Conservation (phyloP, 2,888 invertebrate species). For the Eumacrocentrus americanus region DNA sequence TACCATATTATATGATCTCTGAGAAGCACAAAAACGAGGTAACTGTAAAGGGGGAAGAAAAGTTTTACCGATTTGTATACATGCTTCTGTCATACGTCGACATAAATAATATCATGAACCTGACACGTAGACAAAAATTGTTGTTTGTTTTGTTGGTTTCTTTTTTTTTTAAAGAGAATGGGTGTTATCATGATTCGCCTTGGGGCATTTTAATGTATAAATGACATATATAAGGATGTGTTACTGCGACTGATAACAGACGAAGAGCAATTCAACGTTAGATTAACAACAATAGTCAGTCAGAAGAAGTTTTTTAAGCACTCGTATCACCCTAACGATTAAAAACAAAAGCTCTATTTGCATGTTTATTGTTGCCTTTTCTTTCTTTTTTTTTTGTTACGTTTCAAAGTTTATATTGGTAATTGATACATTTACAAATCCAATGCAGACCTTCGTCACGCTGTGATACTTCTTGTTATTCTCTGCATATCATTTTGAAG, state of each 20-base stretch:
- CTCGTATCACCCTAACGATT: neutral
- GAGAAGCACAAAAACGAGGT: constrained; percentile 55
- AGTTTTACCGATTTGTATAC: constrained; percentile 54
- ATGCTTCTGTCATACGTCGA: constrained; percentile 52
- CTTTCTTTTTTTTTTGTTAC: neutral
- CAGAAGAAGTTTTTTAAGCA: neutral
- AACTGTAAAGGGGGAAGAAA: constrained; percentile 34
- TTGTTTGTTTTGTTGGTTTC: neutral
- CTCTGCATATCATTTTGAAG: constrained; percentile 29
- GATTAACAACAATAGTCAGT: constrained; percentile 13
- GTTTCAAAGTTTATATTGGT: neutral
- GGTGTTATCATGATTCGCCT: constrained; percentile 6
- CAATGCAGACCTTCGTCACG: constrained; percentile 17
- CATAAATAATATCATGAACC: constrained; percentile 41
- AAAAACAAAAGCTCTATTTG: neutral
- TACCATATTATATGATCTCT: constrained; percentile 60
- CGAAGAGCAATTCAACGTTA: constrained; percentile 11
- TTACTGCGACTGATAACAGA: neutral
- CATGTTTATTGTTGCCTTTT: constrained; percentile 10
- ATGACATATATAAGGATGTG: constrained; percentile 9
- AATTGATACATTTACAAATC: neutral
- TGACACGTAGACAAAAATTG: neutral
- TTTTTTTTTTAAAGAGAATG: neutral
- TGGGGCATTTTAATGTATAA: constrained; percentile 13
- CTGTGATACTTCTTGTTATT: constrained; percentile 29